Percentiles rank a stretch among this genome's conserved stretches.
Evolutionary conservation across 2,797 vertebrate genomes (phyloP).

Genomic region (Sebastiscus tertius): DNA sequence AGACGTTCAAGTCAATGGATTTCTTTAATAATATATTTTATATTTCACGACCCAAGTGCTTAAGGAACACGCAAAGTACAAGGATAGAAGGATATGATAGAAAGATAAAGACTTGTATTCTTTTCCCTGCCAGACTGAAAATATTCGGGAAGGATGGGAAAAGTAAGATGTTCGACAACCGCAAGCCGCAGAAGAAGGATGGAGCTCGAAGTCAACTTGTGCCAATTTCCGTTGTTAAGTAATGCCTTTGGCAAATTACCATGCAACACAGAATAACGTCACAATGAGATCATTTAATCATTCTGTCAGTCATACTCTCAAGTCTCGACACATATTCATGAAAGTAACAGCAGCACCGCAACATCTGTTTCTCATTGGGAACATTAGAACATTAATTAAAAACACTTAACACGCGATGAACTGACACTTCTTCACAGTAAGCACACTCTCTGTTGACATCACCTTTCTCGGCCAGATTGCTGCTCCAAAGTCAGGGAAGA

Average conservation of each 20-base stretch:
- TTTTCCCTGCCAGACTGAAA: background rate
- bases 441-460: conserved; percentile 6
- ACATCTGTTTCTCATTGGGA: background rate
- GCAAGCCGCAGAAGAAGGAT: background rate
- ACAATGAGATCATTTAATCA: background rate
- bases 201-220: background rate
- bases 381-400: background rate
- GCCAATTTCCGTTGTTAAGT: background rate
- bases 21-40: too few species aligned
- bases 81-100: background rate
- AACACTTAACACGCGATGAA: background rate
- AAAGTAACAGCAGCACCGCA: background rate
- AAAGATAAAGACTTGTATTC: background rate
- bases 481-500: conserved; percentile 97
- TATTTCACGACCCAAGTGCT: background rate
- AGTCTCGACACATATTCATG: background rate
- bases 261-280: background rate
- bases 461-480: conserved; percentile 94
- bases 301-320: too few species aligned
- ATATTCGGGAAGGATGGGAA: background rate
- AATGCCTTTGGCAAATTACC: background rate
- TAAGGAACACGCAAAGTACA: background rate
- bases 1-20: background rate
- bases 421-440: background rate
- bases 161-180: background rate